Percentiles rank a stretch among this genome's conserved stretches.
These are phyloP conservation scores for Petrocephalus schoutedeni DNA, from an alignment of 2,797 vertebrate species.

Conservation along the genomic window DNA sequence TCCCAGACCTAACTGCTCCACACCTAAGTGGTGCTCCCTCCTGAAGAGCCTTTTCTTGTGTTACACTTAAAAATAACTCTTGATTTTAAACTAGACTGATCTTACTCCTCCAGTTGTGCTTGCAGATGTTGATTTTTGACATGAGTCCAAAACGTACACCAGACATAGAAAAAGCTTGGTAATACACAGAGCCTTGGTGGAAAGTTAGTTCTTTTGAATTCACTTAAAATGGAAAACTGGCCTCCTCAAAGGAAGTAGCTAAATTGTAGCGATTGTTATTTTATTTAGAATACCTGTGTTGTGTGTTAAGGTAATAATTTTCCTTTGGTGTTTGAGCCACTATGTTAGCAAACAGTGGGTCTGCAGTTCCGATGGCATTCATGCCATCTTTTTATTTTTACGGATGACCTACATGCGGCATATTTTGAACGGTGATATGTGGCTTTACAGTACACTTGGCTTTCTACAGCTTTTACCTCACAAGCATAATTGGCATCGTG, in stretches of 20 bases:
- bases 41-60: background rate
- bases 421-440: background rate
- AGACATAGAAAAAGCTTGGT: background rate
- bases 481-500: background rate
- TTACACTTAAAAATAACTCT: conserved; percentile 20
- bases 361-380: background rate
- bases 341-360: background rate
- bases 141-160: background rate
- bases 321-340: background rate
- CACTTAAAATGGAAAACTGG: background rate
- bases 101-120: background rate
- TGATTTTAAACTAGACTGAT: conserved; percentile 3
- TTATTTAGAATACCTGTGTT: background rate
- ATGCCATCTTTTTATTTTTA: background rate
- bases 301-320: background rate
- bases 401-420: background rate
- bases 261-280: background rate
- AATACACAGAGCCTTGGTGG: background rate
- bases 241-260: background rate
- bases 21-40: background rate
- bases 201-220: background rate
- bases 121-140: conserved; percentile 11
- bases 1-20: background rate
- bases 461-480: background rate
- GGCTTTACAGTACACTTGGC: background rate